Base-by-base conservation (phyloP, 1,140 invertebrate genomes). In the Drosophila azteca region DNA sequence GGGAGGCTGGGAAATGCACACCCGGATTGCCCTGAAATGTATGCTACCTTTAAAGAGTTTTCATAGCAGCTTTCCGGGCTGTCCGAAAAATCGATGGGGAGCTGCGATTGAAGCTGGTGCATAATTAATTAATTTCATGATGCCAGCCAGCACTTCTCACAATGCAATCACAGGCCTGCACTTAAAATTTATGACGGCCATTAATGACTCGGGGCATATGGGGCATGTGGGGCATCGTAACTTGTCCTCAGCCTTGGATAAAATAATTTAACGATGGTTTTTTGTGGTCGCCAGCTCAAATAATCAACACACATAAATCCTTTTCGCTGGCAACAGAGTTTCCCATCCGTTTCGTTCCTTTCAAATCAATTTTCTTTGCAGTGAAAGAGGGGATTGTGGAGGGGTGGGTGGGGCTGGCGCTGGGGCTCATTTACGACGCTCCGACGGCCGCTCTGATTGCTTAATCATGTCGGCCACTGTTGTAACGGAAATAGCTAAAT, bases 381-480 rank as follows among this genome's bases (percentile, higher is more conserved):
- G n/a, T n/a, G n/a, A n/a, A n/a, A n/a, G n/a, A n/a, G n/a, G n/a
- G n/a, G n/a, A n/a, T n/a, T n/a, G n/a, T 26, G 3, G 24, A 26
- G 3, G 24, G 24, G n/a, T 69, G 24, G 15, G 67, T 29, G 26
- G 26, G 6, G 53, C 74, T 29, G 60, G 39, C 70, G 17, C 17
- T 20, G 17, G 29, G 49, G 24, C 44, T 43, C 72, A 60, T 60
- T 85, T 67, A 80, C 31, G 39, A 65, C 82, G 77, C 77, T 81
- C 67, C 44, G 66, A 44, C 67, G 63, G 39, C 17, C 17, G 17
- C 50, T 20, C 43, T 85, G 81, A 85, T 87, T 88, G 75, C 82
- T 87, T 87, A 87, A 87, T 87, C 83, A 82, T 87, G 82, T 88
- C 51, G 78, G 52, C 57, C 73, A 77, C 73, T 66, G 66, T 76